phyloP scores from a whole-genome alignment of 2,888 invertebrate genomes.

The Lasioglossum leucozonium region DNA sequence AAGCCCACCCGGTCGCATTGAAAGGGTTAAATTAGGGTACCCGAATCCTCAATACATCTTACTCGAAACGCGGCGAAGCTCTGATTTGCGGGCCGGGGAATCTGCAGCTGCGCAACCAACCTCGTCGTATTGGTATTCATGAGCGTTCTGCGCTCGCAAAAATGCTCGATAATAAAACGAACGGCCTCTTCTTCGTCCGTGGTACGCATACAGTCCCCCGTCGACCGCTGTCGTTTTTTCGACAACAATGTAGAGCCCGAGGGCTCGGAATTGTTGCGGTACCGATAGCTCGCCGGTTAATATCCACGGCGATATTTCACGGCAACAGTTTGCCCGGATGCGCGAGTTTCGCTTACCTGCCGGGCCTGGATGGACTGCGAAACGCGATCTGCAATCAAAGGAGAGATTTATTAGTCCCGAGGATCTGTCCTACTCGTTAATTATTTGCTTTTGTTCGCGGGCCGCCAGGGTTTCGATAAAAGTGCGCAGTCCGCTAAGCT shows the following conservation, averaged over 20 bases:
- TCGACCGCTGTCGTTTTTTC: background rate
- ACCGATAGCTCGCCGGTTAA: background rate
- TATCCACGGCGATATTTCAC: background rate
- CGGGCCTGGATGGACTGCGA: background rate
- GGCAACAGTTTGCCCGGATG: background rate
- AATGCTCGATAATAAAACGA: constrained; percentile 33
- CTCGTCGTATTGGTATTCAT: constrained; percentile 21
- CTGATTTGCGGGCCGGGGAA: constrained; percentile 7
- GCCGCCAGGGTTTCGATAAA: background rate
- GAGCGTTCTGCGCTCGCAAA: background rate
- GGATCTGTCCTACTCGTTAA: background rate
- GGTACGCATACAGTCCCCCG: background rate
- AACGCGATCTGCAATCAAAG: constrained; percentile 15
- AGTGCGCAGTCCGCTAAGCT: background rate
- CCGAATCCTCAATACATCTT: background rate
- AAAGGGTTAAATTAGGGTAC: background rate
- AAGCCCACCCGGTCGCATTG: background rate
- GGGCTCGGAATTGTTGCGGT: background rate
- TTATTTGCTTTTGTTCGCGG: background rate
- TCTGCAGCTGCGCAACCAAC: constrained; percentile 26
- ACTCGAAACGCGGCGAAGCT: background rate
- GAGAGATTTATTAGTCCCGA: background rate
- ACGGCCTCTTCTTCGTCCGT: background rate
- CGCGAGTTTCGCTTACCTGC: constrained; percentile 21
- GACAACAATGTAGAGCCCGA: background rate